Evolutionary conservation across 2,888 invertebrate genomes (phyloP), one percentile per base, ranked within the genome.

Genomic region (Erpobdella octoculata): DNA sequence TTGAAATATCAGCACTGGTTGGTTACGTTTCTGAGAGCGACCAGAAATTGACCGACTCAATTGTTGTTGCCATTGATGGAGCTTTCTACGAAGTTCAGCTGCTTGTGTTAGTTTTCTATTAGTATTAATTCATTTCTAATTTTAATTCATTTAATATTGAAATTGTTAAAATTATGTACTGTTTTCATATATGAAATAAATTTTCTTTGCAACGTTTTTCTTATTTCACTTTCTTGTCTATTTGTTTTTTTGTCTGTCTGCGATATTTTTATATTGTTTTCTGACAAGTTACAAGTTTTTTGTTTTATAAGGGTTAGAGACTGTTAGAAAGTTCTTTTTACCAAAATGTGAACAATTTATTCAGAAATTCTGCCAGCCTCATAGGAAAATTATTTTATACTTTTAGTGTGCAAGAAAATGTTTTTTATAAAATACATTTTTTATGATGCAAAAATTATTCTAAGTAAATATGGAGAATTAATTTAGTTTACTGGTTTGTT

Each of bases 51-150:
- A n/a, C 31, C 33, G 62, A 62, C 35, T 33, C n/a, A n/a, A 31
- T 62, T 35, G 62, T 33, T 33, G 35, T 62, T 33, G 31, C 8
- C n/a, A 31, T 62, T 62, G 62, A 62, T 62, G 62, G n/a, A 28
- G 33, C 28, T 9, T n/a, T n/a, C n/a, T 18, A 62, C 33, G 62
- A 62, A 62, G 35, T 62, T 6, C 21, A n/a, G 5, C 62, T 62
- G n/a, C 8, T 35, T 8, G 62, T 62, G 62, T 62, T 28, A 33
- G 62, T 62, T 33, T 12, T 28, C n/a, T 41, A 41, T 41, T 41
- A 41, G 12, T 41, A 15, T 41, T n/a, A 41, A 41, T 15, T n/a
- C n/a, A 41, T 12, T 41, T 41, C n/a, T 15, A 41, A 12, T 41
- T 15, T 41, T 41, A 48, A 53, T 25, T 8, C 8, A 12, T 1